Percentiles rank a stretch among this genome's conserved stretches.
phyloP scores from a whole-genome alignment of 1,140 invertebrate genomes.

The Forficula auricularia region DNA sequence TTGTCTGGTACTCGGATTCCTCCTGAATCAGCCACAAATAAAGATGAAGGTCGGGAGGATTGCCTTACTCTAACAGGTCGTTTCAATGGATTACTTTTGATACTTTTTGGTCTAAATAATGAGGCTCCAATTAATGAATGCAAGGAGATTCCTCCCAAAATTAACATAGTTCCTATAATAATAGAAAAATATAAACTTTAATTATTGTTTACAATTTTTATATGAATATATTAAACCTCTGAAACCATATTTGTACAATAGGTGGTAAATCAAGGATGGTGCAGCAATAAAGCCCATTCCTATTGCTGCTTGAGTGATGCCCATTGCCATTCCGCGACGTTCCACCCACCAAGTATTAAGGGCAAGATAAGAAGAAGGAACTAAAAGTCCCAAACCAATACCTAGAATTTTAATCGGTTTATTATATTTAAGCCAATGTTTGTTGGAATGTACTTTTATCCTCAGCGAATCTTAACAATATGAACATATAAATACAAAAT shows the following conservation, averaged over 20 bases:
- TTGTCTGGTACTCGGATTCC: background rate
- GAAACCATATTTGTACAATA: constrained; percentile 56
- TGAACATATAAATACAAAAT: no score
- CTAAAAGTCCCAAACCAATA: constrained; percentile 8
- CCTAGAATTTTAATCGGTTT: no score
- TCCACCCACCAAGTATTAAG: constrained; percentile 53
- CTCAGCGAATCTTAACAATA: no score
- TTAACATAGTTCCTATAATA: constrained; percentile 57
- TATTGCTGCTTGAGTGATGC: constrained; percentile 74
- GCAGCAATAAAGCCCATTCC: constrained; percentile 64
- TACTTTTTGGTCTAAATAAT: constrained; percentile 58
- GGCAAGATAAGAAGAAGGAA: constrained; percentile 9
- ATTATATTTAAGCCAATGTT: no score
- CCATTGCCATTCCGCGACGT: constrained; percentile 65
- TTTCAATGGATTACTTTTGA: background rate
- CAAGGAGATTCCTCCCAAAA: constrained; percentile 64
- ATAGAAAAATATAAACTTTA: constrained; percentile 16
- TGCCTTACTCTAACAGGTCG: background rate
- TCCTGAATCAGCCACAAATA: background rate
- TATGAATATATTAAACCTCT: constrained; percentile 28
- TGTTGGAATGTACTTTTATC: no score
- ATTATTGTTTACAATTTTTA: background rate
- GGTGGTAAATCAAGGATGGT: constrained; percentile 48
- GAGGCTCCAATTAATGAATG: constrained; percentile 69
- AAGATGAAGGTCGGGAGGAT: background rate